Conservation (phyloP, 2,113 vertebrate species). For the Gracilinanus agilis region DNA sequence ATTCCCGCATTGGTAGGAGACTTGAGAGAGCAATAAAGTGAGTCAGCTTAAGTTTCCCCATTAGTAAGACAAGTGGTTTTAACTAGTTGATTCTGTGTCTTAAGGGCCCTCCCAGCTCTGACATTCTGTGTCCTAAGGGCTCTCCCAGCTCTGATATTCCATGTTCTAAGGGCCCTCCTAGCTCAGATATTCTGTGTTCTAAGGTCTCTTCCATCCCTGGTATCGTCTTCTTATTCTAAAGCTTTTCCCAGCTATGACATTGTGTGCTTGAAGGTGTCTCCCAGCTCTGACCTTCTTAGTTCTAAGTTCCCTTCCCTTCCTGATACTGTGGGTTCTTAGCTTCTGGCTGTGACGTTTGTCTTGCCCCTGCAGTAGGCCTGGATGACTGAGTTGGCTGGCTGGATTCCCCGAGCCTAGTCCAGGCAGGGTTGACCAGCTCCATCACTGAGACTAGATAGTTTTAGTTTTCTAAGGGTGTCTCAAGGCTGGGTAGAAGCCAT, state of each 20-base stretch:
- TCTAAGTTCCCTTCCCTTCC: background rate
- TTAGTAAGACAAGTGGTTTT: background rate
- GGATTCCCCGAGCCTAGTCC: accelerated
- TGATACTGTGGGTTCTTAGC: background rate
- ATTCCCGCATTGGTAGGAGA: background rate
- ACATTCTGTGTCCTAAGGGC: too few species aligned
- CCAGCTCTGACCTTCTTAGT: background rate
- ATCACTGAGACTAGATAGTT: too few species aligned
- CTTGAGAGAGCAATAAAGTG: background rate
- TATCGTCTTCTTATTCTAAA: background rate
- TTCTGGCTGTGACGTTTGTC: background rate
- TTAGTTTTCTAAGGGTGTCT: too few species aligned
- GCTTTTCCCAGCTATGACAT: background rate
- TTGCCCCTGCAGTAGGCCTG: background rate
- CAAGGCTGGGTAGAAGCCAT: background rate
- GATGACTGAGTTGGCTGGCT: background rate
- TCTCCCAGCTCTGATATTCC: too few species aligned
- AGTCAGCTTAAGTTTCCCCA: background rate
- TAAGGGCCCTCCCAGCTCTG: background rate
- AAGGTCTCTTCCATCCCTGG: background rate
- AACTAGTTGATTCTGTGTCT: background rate
- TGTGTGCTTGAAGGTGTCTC: background rate
- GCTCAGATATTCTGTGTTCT: background rate
- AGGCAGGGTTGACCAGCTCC: background rate
- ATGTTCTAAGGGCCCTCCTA: too few species aligned